phyloP scores from a whole-genome alignment of 2,797 vertebrate species.

The Fringilla coelebs region DNA sequence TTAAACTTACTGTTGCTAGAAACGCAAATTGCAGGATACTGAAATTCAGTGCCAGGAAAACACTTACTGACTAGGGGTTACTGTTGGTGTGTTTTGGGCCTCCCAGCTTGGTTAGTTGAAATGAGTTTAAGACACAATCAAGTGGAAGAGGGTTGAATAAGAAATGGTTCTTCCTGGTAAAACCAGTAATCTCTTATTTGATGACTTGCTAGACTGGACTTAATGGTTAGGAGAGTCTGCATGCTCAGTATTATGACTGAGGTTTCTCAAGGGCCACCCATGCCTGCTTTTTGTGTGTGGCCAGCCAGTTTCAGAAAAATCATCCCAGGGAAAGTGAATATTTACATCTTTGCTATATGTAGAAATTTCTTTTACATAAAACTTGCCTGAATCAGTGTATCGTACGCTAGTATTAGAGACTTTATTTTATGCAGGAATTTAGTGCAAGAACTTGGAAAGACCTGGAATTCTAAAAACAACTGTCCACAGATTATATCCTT shows the following conservation, averaged over 20 bases:
- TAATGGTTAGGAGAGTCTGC: background rate
- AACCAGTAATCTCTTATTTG: conserved; percentile 16
- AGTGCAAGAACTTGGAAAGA: background rate
- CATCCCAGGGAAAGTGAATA: background rate
- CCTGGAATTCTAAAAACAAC: background rate
- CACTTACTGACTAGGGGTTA: background rate
- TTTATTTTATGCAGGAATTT: background rate
- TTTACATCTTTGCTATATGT: background rate
- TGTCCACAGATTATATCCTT: background rate
- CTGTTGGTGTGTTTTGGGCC: background rate
- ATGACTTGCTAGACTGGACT: conserved; percentile 27
- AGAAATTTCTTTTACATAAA: background rate
- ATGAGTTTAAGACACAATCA: background rate
- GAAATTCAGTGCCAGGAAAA: background rate
- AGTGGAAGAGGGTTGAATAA: background rate
- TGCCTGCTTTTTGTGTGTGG: background rate
- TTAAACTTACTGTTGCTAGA: background rate
- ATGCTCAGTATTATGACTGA: background rate
- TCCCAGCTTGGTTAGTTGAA: background rate
- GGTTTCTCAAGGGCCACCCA: background rate
- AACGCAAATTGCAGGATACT: background rate
- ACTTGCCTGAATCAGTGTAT: background rate
- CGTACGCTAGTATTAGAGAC: background rate
- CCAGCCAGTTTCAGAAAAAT: background rate
- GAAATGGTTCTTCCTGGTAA: conserved; percentile 9